These are phyloP conservation scores for Gortyna flavago DNA, from an alignment of 2,888 invertebrate genomes.

Conservation along the genomic window DNA sequence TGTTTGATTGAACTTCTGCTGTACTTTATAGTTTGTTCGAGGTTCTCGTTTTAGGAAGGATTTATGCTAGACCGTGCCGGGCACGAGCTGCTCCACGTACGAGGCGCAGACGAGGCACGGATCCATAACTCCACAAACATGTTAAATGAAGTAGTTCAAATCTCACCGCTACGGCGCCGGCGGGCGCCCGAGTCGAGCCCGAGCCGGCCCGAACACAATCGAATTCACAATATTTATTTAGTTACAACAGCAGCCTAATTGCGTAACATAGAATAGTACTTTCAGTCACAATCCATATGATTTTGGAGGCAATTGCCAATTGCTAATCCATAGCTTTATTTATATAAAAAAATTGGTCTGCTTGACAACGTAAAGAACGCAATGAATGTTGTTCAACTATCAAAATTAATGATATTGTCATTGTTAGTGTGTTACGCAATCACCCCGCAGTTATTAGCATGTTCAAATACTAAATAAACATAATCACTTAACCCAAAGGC, in stretches of 20 bases:
- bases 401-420: not conserved
- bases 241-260: not conserved
- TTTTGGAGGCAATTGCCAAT: not conserved
- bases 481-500: constrained; percentile 35
- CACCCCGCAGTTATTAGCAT: not conserved
- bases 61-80: not conserved
- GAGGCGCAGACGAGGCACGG: not conserved
- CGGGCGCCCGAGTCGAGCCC: no score
- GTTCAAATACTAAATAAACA: constrained; percentile 16
- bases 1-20: constrained; percentile 53
- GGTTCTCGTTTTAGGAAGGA: constrained; percentile 13
- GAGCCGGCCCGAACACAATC: not conserved
- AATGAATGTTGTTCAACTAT: not conserved
- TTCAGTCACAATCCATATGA: not conserved
- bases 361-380: not conserved
- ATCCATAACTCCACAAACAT: not conserved
- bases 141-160: not conserved
- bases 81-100: not conserved
- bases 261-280: not conserved
- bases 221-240: not conserved
- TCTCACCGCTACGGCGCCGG: not conserved
- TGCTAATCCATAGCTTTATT: not conserved
- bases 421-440: not conserved
- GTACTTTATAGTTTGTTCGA: constrained; percentile 20
- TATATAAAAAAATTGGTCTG: not conserved